Percentiles rank a stretch among this genome's conserved stretches.
phyloP scores from a whole-genome alignment of 1,140 invertebrate genomes.

The Saccostrea echinata region DNA sequence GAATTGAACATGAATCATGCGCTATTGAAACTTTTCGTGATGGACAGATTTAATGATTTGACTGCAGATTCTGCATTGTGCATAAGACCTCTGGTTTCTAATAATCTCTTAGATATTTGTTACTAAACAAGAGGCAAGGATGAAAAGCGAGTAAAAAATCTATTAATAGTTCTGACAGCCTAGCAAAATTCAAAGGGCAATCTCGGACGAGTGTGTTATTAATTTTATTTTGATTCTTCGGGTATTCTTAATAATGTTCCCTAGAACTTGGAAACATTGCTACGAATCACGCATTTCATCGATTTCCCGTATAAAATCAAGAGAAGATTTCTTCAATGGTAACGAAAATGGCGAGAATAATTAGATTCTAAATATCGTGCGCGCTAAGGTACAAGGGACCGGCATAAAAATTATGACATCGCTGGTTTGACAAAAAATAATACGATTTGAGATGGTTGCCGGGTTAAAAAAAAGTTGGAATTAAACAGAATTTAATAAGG shows the following conservation, averaged over 20 bases:
- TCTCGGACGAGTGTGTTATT: slow-evolving; percentile 16
- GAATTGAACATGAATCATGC: neutral
- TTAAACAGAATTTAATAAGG: slow-evolving; percentile 37
- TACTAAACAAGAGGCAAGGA: slow-evolving; percentile 12
- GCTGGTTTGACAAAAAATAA: slow-evolving; percentile 15
- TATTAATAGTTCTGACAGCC: slow-evolving; percentile 23
- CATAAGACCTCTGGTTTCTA: neutral
- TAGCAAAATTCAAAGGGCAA: slow-evolving; percentile 19
- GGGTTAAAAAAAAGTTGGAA: slow-evolving; percentile 17
- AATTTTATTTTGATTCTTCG: slow-evolving; percentile 29
- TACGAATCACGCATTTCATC: slow-evolving; percentile 39
- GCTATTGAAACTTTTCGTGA: neutral
- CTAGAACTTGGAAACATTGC: slow-evolving; percentile 24
- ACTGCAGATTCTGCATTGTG: slow-evolving; percentile 1
- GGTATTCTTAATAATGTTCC: slow-evolving; percentile 27
- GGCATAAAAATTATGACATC: neutral
- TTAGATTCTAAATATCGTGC: slow-evolving; percentile 36
- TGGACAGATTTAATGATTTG: neutral
- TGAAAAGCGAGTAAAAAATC: slow-evolving; percentile 32
- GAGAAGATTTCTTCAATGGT: slow-evolving; percentile 1
- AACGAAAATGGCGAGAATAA: slow-evolving; percentile 34
- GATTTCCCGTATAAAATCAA: slow-evolving; percentile 31
- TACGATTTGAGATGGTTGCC: neutral
- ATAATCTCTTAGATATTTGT: slow-evolving; percentile 27
- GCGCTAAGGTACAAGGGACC: neutral